phyloP scores from a whole-genome alignment of 2,113 vertebrate species.

The Pteronura brasiliensis region DNA sequence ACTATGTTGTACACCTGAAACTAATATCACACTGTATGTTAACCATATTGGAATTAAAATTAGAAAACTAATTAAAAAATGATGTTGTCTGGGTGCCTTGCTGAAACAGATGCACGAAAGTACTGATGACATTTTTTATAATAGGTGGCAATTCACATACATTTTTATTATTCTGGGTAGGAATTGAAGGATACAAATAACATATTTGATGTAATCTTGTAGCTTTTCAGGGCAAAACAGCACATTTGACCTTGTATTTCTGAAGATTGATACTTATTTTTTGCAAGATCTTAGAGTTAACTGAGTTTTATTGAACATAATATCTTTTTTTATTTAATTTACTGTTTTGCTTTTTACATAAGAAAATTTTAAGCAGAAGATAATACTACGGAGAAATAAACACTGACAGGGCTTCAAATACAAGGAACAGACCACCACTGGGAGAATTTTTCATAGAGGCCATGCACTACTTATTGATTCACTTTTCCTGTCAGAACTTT shows the following conservation, averaged over 20 bases:
- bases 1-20: background rate
- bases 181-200: background rate
- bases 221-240: background rate
- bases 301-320: background rate
- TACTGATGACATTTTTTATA: background rate
- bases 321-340: conserved; percentile 34
- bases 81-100: background rate
- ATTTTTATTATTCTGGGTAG: background rate
- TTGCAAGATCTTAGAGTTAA: background rate
- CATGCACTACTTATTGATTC: background rate
- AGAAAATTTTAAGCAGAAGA: background rate
- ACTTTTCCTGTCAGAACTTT: background rate
- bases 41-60: background rate
- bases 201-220: background rate
- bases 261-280: background rate
- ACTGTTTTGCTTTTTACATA: background rate
- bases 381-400: background rate
- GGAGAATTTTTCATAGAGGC: background rate
- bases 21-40: background rate
- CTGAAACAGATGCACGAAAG: background rate
- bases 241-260: background rate
- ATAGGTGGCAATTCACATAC: background rate
- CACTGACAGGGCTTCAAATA: background rate
- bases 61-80: background rate
- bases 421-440: background rate